These are phyloP conservation scores for Biston betularia DNA, from an alignment of 2,888 invertebrate genomes.

Conservation along the genomic window DNA sequence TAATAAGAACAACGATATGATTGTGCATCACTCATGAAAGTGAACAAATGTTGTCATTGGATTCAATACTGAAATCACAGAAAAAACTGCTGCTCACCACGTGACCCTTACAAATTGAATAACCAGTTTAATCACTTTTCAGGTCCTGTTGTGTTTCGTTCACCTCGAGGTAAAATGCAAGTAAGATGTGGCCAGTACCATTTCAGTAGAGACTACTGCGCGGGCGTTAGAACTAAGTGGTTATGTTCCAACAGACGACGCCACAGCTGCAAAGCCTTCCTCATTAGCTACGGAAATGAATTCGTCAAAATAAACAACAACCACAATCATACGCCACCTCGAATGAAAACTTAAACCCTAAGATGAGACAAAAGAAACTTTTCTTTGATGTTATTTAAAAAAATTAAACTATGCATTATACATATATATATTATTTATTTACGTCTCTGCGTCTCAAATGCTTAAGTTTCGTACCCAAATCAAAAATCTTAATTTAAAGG, in stretches of 20 bases:
- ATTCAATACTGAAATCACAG: no score
- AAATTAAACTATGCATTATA: not conserved
- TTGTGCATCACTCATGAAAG: no score
- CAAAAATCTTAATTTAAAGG: no score
- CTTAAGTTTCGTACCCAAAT: not conserved
- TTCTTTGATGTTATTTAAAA: not conserved
- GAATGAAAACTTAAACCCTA: no score
- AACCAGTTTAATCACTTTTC: not conserved
- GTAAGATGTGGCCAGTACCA: not conserved
- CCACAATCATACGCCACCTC: conserved; percentile 8
- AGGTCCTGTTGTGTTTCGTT: not conserved
- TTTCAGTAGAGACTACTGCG: not conserved
- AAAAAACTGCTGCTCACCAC: not conserved
- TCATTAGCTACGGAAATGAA: not conserved
- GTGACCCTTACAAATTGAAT: not conserved
- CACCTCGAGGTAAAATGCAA: not conserved
- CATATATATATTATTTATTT: not conserved
- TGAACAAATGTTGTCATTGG: no score
- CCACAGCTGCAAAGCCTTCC: not conserved
- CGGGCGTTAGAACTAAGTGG: not conserved
- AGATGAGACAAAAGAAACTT: not conserved
- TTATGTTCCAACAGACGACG: not conserved
- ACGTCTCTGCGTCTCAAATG: not conserved
- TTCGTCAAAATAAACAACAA: conserved; percentile 4
- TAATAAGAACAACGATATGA: no score